A percentile compares a stretch with the other conserved stretches of the same genome.
Conservation (phyloP, 2,888 invertebrate species). For the Chironomus tentans region DNA sequence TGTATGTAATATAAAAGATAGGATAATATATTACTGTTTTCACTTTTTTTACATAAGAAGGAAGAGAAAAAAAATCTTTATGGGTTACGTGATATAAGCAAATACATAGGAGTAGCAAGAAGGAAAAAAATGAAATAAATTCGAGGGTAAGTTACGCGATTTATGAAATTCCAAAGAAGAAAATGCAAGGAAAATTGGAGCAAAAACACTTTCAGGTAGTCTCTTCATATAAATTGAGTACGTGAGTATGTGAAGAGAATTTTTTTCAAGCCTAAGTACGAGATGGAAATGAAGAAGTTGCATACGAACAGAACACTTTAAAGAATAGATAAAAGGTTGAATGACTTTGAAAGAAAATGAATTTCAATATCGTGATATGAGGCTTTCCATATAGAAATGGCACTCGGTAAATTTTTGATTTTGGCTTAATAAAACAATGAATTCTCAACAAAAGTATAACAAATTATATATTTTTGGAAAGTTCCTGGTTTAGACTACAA, state of each 20-base stretch:
- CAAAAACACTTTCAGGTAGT: conserved; percentile 19
- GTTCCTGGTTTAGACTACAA: no score
- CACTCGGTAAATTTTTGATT: no score
- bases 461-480: no score
- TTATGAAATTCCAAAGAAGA: conserved; percentile 15
- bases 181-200: conserved; percentile 13
- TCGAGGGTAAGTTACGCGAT: conserved; percentile 26
- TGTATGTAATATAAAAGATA: neutral
- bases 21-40: conserved; percentile 26
- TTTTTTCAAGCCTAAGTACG: neutral
- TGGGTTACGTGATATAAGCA: conserved; percentile 22
- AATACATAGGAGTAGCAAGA: neutral
- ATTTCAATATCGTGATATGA: no score
- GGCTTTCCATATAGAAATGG: no score
- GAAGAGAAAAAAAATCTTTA: conserved; percentile 17
- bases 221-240: neutral
- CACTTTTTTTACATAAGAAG: conserved; percentile 21
- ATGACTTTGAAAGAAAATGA: no score
- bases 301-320: no score
- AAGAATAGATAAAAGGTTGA: no score
- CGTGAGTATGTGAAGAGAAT: conserved; percentile 5
- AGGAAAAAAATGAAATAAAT: conserved; percentile 9
- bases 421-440: no score
- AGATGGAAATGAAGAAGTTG: no score
- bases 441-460: no score